Percentiles rank a stretch among this genome's conserved stretches.
Conservation (phyloP, 2,113 vertebrate genomes). For the Capreolus pygargus region DNA sequence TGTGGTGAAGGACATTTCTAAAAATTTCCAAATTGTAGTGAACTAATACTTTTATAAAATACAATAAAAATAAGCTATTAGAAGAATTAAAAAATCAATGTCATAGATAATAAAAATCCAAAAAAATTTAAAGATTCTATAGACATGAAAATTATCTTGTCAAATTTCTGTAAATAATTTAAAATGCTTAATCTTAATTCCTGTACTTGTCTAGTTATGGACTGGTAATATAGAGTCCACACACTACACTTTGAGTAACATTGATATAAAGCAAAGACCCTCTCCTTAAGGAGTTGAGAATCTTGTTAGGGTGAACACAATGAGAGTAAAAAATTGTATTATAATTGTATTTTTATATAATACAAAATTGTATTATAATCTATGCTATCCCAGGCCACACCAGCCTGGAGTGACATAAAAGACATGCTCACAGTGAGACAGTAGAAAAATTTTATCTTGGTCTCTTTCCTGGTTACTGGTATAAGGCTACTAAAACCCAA, state of each 20-base stretch:
- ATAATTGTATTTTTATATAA: neutral
- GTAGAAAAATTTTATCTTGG: neutral
- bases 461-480: neutral
- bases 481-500: neutral
- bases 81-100: neutral
- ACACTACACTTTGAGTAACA: neutral
- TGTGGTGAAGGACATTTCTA: conserved; percentile 15
- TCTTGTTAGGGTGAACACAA: neutral
- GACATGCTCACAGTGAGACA: neutral
- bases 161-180: neutral
- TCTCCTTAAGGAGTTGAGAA: neutral
- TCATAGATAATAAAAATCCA: neutral
- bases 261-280: neutral
- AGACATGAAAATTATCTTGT: neutral
- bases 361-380: neutral
- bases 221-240: neutral
- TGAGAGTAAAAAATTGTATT: neutral
- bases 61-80: conserved; percentile 1
- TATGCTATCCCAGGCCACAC: neutral
- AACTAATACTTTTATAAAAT: neutral
- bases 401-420: neutral
- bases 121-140: neutral
- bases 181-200: neutral
- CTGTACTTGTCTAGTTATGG: neutral
- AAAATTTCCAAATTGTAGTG: neutral